phyloP scores from a whole-genome alignment of 2,888 invertebrate species.

The Mamestra brassicae region DNA sequence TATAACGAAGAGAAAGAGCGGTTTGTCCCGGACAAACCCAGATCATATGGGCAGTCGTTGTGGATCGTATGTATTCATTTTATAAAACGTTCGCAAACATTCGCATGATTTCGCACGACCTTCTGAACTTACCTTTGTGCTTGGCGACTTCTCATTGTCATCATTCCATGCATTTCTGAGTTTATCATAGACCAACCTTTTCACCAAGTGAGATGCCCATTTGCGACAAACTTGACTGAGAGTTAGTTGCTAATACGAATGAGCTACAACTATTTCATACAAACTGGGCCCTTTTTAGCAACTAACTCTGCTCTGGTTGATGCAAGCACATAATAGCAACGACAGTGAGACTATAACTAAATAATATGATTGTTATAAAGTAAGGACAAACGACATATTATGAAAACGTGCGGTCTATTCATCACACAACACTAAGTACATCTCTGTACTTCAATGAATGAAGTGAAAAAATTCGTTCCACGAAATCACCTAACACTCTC shows the following conservation, averaged over 20 bases:
- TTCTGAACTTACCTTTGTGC: constrained; percentile 48
- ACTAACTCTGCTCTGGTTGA: too few species aligned
- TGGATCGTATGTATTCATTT: constrained; percentile 52
- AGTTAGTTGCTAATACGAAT: too few species aligned
- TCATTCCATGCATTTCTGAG: neutral
- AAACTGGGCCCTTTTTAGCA: too few species aligned
- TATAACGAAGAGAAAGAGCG: constrained; percentile 33
- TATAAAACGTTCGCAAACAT: constrained; percentile 32
- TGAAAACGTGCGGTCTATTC: neutral
- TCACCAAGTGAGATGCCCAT: neutral
- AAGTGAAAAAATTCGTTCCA: neutral
- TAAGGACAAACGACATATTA: neutral
- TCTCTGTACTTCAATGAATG: neutral
- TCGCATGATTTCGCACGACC: constrained; percentile 50
- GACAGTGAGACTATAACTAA: neutral
- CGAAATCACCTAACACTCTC: too few species aligned
- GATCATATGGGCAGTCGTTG: constrained; percentile 49
- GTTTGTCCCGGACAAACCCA: constrained; percentile 40
- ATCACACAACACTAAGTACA: neutral
- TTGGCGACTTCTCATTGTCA: constrained; percentile 10
- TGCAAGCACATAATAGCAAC: neutral
- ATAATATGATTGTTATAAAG: neutral
- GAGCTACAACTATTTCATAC: too few species aligned
- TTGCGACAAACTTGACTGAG: too few species aligned
- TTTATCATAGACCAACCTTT: neutral